Evolutionary conservation across 1,140 invertebrate genomes (phyloP).

Genomic region (Drosophila willistoni): DNA sequence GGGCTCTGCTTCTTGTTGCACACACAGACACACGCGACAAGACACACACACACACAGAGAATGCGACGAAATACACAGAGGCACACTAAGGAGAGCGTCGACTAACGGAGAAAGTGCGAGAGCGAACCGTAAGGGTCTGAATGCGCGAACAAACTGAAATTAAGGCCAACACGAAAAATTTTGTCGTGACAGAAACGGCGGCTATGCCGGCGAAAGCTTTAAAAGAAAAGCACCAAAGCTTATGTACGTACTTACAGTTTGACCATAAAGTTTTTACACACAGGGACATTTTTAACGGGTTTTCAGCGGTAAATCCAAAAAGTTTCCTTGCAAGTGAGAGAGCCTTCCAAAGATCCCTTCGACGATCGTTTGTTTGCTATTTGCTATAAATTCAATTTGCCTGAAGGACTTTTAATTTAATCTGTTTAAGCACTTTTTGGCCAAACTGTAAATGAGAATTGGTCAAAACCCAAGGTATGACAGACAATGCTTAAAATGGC

Average conservation of each 20-base stretch:
- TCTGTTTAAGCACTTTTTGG: too few species aligned
- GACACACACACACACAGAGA: conserved; percentile 14
- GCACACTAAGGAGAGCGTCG: conserved; percentile 27
- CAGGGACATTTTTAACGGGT: not conserved
- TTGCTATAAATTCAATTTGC: too few species aligned
- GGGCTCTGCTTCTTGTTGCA: conserved; percentile 24
- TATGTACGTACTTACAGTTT: not conserved
- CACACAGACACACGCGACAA: conserved; percentile 8
- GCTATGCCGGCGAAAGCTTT: conserved; percentile 56
- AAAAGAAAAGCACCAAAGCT: conserved; percentile 30
- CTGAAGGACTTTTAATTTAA: too few species aligned
- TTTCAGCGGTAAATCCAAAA: too few species aligned
- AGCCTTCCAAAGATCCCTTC: too few species aligned
- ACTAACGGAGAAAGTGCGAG: conserved; percentile 33
- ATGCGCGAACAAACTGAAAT: conserved; percentile 69
- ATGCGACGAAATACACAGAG: conserved; percentile 8
- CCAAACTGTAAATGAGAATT: conserved; percentile 34
- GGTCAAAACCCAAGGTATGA: conserved; percentile 43
- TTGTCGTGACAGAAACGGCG: conserved; percentile 38
- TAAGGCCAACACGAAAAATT: conserved; percentile 57
- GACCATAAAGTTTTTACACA: not conserved
- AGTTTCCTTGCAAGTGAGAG: too few species aligned
- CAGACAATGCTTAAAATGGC: not conserved
- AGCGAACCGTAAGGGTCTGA: conserved; percentile 59
- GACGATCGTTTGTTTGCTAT: too few species aligned